phyloP scores from a whole-genome alignment of 2,888 invertebrate species.

The Stenoptilia bipunctidactyla region DNA sequence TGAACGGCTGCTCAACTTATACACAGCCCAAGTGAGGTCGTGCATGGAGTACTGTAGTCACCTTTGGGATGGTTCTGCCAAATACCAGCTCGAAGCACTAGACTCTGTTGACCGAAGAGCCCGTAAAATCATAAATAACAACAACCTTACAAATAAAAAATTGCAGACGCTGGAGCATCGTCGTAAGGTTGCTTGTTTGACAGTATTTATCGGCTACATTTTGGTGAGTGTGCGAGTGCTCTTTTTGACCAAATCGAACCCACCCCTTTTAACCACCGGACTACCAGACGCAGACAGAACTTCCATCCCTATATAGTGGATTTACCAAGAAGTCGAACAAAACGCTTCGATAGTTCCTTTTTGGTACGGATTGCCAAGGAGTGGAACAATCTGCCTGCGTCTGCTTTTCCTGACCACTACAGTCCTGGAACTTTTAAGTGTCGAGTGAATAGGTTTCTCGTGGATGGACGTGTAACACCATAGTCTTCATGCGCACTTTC shows the following conservation, averaged over 20 bases:
- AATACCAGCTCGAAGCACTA: not conserved
- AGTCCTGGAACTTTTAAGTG: not conserved
- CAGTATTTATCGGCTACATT: not conserved
- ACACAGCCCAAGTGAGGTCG: too few species aligned
- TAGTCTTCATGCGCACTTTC: not conserved
- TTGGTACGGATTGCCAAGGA: too few species aligned
- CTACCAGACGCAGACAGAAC: not conserved
- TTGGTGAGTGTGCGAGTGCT: not conserved
- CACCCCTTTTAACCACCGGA: not conserved
- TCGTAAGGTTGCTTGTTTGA: not conserved
- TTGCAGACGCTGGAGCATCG: not conserved
- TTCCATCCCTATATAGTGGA: not conserved
- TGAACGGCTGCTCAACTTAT: not conserved
- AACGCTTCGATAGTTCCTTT: not conserved
- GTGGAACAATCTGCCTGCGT: not conserved
- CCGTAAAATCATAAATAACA: not conserved
- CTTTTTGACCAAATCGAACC: not conserved
- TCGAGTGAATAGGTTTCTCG: not conserved
- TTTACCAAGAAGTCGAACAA: not conserved
- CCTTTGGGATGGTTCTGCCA: slow-evolving; percentile 1
- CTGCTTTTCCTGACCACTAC: not conserved
- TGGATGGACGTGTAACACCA: not conserved
- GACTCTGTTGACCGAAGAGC: not conserved
- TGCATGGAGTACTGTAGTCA: slow-evolving; percentile 3
- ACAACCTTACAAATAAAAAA: not conserved